phyloP scores from a whole-genome alignment of 1,140 invertebrate species.

The Panonychus citri region DNA sequence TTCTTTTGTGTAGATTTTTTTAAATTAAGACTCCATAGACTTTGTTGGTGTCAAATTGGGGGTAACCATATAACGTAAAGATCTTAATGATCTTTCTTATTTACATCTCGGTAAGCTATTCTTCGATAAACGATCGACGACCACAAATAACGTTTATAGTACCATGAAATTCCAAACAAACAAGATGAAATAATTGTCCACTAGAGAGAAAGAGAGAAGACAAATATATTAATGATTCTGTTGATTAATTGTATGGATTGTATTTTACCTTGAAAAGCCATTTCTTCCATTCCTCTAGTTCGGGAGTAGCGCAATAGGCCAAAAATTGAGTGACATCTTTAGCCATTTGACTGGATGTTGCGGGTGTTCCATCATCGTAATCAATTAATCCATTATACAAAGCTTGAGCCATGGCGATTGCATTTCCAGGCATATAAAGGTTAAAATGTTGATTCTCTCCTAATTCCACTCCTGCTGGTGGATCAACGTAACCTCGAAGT shows the following conservation, averaged over 20 bases:
- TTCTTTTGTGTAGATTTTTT: too few species aligned
- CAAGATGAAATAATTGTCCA: background rate
- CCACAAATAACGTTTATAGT: too few species aligned
- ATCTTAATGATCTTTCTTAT: too few species aligned
- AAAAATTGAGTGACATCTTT: conserved; percentile 91
- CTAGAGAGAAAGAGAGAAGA: background rate
- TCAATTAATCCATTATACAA: conserved; percentile 45
- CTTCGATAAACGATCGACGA: too few species aligned
- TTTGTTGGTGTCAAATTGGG: too few species aligned
- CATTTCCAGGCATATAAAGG: conserved; percentile 89
- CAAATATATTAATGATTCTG: background rate
- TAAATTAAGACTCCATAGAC: too few species aligned
- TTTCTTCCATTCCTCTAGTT: conserved; percentile 65
- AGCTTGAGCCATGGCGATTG: conserved; percentile 88
- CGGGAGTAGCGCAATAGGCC: conserved; percentile 72
- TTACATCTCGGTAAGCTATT: too few species aligned
- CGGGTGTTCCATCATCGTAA: conserved; percentile 48
- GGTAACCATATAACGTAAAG: too few species aligned
- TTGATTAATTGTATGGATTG: background rate
- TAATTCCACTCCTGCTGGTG: conserved; percentile 66
- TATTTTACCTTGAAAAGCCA: conserved; percentile 28
- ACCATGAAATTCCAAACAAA: too few species aligned
- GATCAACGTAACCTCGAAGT: conserved; percentile 81
- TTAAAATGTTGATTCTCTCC: conserved; percentile 88
- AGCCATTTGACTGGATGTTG: conserved; percentile 76